Evolutionary conservation across 2,113 vertebrate species (phyloP).

Genomic region (Nibea coibor): DNA sequence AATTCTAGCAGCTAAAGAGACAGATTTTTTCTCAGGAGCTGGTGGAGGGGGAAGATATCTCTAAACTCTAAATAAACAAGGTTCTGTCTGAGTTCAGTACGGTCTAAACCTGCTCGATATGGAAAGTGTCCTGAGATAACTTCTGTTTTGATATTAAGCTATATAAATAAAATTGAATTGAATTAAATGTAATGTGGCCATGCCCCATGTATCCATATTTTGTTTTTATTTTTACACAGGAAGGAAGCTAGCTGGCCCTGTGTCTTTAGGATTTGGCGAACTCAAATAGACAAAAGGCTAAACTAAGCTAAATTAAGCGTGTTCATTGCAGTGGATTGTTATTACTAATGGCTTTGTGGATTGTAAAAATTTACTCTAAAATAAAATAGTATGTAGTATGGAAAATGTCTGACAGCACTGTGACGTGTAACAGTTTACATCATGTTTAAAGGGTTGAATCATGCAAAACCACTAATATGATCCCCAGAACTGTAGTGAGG

Average conservation of each 20-base stretch:
- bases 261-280: too few relatives aligned
- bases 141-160: too few relatives aligned
- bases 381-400: not conserved
- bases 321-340: not conserved
- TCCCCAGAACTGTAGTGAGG: slow-evolving; percentile 1
- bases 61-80: not conserved
- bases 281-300: too few relatives aligned
- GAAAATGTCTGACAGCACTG: not conserved
- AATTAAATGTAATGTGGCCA: too few relatives aligned
- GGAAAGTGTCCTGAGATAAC: too few relatives aligned
- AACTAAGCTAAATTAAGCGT: too few relatives aligned
- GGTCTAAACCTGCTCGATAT: too few relatives aligned
- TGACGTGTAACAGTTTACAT: not conserved
- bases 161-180: too few relatives aligned
- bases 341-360: not conserved
- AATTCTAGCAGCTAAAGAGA: not conserved
- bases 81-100: too few relatives aligned
- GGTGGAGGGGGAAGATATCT: not conserved
- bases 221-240: too few relatives aligned
- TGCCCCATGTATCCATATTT: too few relatives aligned
- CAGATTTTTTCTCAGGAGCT: not conserved
- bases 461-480: slow-evolving; percentile 16
- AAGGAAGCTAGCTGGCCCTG: too few relatives aligned
- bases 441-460: not conserved
- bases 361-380: not conserved